Percentiles rank a stretch among this genome's conserved stretches.
phyloP scores from a whole-genome alignment of 2,797 vertebrate species.

The Siniperca scherzeri region DNA sequence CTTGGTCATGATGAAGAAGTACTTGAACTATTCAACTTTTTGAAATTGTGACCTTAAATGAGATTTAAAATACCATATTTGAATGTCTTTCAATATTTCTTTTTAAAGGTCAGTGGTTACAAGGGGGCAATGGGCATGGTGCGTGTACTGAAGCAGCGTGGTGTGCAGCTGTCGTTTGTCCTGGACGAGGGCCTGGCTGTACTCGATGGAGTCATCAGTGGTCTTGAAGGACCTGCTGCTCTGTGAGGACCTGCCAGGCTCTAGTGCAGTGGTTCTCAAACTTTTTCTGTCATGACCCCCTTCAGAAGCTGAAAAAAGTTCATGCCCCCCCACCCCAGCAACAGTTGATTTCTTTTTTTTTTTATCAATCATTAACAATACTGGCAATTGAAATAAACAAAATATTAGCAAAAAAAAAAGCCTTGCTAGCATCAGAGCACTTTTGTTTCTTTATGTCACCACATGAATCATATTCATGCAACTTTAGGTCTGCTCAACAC shows the following conservation, averaged over 20 bases:
- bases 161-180: slow-evolving; percentile 88
- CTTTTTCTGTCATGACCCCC: too few relatives aligned
- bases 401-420: too few relatives aligned
- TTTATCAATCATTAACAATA: too few relatives aligned
- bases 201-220: slow-evolving; percentile 86
- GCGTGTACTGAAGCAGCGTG: slow-evolving; percentile 87
- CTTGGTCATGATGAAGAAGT: slow-evolving; percentile 93
- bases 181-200: slow-evolving; percentile 92
- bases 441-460: too few relatives aligned
- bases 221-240: slow-evolving; percentile 89
- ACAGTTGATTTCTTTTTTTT: too few relatives aligned
- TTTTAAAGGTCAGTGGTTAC: slow-evolving; percentile 85
- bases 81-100: not conserved
- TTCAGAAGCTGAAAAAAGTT: too few relatives aligned
- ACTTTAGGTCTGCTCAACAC: too few relatives aligned
- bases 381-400: too few relatives aligned
- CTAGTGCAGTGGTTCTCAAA: not conserved
- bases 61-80: not conserved
- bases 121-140: slow-evolving; percentile 89
- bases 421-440: too few relatives aligned
- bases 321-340: too few relatives aligned
- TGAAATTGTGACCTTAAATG: not conserved
- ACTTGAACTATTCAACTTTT: slow-evolving; percentile 21
- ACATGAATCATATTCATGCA: too few relatives aligned
- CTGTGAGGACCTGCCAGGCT: slow-evolving; percentile 83